Evolutionary conservation across 1,140 invertebrate species (phyloP), one percentile per base, ranked within the genome.

Genomic region (Trachymyrmex septentrionalis): DNA sequence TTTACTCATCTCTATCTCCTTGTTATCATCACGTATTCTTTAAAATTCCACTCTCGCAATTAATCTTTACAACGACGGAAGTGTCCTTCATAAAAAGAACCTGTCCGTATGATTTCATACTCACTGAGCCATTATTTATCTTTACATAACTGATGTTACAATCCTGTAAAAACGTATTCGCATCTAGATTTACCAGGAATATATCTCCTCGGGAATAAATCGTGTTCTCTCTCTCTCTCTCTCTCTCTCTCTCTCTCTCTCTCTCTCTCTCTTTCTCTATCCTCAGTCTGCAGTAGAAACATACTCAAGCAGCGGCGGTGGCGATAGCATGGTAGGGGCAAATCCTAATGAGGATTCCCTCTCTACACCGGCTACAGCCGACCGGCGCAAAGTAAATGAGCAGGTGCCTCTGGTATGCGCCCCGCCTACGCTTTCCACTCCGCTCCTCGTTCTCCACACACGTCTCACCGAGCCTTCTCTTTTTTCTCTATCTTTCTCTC

Each of bases 341-440:
- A 90, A 85, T 87, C 91, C 87, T 93, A 92, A 93, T 93, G 92
- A 93, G 92, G 89, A 89, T 86, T 85, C 85, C 86, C 88, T 88
- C 87, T 84, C 86, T 55, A n/a, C 66, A 76, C 75, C 85, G 57
- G 82, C 30, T 30, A 44, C 72, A 53, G 14, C 34, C 64, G 89
- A 86, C 69, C 88, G 88, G 71, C 87, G 88, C 86, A 89, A 86
- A 92, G 91, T 91, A 93, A 92, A 90, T 91, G 91, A 93, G 93
- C 93, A 94, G 93, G 93, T 94, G 93, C 93, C 91, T 93, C 90
- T 92, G 93, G 92, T 94, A 94, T 94, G 93, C 86, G 92, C 92
- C 92, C 93, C 93, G 93, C 93, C 93, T 92, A 94, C 93, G 92
- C 93, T 93, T 92, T 93, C 90, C 92, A 92, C 87, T 92, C 64